Evolutionary conservation across 2,888 invertebrate species (phyloP).

Genomic region (Metalampra italica): DNA sequence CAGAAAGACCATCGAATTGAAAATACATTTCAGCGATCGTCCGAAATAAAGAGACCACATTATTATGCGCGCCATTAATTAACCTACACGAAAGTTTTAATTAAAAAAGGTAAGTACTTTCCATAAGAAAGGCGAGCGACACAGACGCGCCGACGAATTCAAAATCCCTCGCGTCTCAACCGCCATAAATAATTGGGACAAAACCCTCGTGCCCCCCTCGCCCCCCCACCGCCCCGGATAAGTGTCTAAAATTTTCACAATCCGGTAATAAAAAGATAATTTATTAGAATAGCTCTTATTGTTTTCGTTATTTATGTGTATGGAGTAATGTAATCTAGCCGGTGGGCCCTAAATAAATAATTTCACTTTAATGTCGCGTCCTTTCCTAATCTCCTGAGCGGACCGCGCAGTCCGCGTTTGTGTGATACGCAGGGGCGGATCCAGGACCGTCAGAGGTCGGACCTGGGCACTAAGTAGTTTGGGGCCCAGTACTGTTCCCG

Average conservation of each 20-base stretch:
- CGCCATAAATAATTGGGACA: slow-evolving; percentile 78
- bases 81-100: slow-evolving; percentile 73
- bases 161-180: slow-evolving; percentile 71
- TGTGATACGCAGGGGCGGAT: background rate
- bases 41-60: slow-evolving; percentile 23
- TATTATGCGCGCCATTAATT: slow-evolving; percentile 63
- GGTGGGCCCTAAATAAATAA: slow-evolving; percentile 77
- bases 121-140: slow-evolving; percentile 66
- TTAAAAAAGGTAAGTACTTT: slow-evolving; percentile 58
- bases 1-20: too few relatives aligned
- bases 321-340: slow-evolving; percentile 78
- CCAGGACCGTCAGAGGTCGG: background rate
- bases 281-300: slow-evolving; percentile 79
- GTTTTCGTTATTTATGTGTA: slow-evolving; percentile 79
- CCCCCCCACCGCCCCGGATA: slow-evolving; percentile 59
- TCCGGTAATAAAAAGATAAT: slow-evolving; percentile 79
- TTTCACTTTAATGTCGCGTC: slow-evolving; percentile 77
- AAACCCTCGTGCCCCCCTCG: slow-evolving; percentile 50
- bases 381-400: slow-evolving; percentile 76
- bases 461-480: background rate
- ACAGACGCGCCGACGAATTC: slow-evolving; percentile 67
- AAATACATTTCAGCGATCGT: background rate
- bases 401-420: slow-evolving; percentile 32
- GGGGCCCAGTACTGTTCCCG: too few relatives aligned
- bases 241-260: slow-evolving; percentile 79